A percentile compares a stretch with the other conserved stretches of the same genome.
phyloP scores from a whole-genome alignment of 2,888 invertebrate genomes.

The Frankliniella intonsa region DNA sequence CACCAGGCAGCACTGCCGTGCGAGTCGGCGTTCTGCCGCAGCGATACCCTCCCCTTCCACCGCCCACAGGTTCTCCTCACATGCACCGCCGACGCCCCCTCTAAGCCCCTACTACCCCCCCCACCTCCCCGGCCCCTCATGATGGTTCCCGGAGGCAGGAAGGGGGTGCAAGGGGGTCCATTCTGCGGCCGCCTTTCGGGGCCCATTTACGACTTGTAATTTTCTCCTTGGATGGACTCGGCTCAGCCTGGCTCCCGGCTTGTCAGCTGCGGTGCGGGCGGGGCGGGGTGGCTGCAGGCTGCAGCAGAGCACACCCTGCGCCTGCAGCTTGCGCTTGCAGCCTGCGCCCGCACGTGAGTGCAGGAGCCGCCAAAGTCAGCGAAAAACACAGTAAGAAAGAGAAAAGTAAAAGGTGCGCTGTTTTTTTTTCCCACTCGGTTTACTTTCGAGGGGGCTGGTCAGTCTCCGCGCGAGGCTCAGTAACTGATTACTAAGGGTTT shows the following conservation, averaged over 20 bases:
- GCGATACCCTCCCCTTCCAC: background rate
- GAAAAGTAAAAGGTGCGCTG: background rate
- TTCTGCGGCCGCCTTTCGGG: background rate
- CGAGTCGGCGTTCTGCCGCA: background rate
- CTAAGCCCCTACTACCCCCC: too few species aligned
- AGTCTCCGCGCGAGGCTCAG: too few species aligned
- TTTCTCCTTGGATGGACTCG: constrained; percentile 11
- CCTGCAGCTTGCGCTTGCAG: too few species aligned
- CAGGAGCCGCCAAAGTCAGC: background rate
- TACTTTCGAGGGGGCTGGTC: too few species aligned
- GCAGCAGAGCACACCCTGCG: background rate
- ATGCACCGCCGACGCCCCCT: too few species aligned
- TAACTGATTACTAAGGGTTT: too few species aligned
- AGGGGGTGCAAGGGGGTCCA: background rate
- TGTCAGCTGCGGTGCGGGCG: background rate
- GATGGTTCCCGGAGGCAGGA: background rate
- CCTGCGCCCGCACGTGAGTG: background rate
- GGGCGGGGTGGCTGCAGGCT: background rate
- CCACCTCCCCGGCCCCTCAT: background rate
- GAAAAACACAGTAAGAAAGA: background rate
- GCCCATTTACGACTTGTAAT: constrained; percentile 18
- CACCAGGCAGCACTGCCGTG: background rate
- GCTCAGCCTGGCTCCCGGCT: background rate
- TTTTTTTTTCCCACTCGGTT: too few species aligned
- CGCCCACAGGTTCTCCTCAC: too few species aligned